Base-by-base conservation (phyloP, 2,888 invertebrate species). In the Hirtodrosophila alboralis region DNA sequence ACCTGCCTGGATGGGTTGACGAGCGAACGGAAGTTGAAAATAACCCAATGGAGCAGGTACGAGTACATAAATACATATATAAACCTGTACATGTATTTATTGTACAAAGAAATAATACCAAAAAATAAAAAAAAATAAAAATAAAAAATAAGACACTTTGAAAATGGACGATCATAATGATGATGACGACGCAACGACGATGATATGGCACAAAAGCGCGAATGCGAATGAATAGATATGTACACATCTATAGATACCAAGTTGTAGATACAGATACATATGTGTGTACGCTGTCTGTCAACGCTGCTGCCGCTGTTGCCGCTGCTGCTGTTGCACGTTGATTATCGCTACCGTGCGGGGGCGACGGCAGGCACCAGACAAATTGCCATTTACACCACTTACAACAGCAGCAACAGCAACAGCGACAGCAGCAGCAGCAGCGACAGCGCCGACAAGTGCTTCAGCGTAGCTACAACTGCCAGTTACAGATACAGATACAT, bases 371-470 rank as follows among this genome's bases (percentile, higher is more conserved):
- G 38, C 67, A 58, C 37, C 75, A 54, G 62, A 75, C 75, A 87
- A 81, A 87, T 83, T 81, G 86, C 81, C 84, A 87, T 86, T 80
- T 86, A 80, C 86, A 80, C 80, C 87, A 81, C 81, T 81, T 85
- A 75, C 84, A 72, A 62, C 71, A 49, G 66, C 73, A 63, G 47
- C 56, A 49, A 56, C 60, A 48, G 33, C 49, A 62, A 18, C 47
- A 52, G 10, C 48, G 33, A 30, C 48, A 45, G 8, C 34, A 45
- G 12, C 44, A 61, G 18, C 38, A 58, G 8, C 71, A n/a, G 27
- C 59, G 54, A 36, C 51, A 36, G 47, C 61, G 49, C 58, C 27
- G 27, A 49, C 52, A 63, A 60, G 59, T 70, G 71, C 51, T n/a
- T n/a, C 56, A 45, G 57, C 14, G 37, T 54, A 60, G 51, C 26